Conservation (phyloP, 2,113 vertebrate species). For the Raja brachyura region DNA sequence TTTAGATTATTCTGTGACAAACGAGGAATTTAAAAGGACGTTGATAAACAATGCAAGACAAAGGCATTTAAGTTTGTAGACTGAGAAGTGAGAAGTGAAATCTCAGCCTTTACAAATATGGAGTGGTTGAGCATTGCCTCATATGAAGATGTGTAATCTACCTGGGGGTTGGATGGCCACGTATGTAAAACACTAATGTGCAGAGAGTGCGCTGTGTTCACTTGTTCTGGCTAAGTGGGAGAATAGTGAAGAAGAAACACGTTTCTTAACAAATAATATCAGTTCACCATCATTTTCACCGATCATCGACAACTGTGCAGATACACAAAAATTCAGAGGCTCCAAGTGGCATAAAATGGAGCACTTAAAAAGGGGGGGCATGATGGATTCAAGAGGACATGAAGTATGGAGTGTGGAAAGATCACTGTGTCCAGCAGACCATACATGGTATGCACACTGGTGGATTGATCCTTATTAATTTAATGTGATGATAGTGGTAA, state of each 20-base stretch:
- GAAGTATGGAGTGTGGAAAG: neutral
- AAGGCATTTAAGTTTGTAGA: neutral
- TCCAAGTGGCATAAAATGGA: neutral
- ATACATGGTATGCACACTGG: neutral
- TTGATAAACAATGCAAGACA: neutral
- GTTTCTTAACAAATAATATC: neutral
- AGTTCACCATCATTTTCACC: neutral
- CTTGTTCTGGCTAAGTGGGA: neutral
- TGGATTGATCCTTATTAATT: slow-evolving; percentile 2
- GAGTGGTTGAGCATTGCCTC: neutral
- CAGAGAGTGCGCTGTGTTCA: neutral
- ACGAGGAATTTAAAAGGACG: neutral
- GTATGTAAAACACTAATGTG: neutral
- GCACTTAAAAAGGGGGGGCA: neutral
- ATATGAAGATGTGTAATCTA: neutral
- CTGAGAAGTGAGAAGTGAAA: neutral
- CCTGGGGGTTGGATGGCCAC: neutral
- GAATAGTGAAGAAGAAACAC: neutral
- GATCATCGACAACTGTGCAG: neutral
- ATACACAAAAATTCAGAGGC: neutral
- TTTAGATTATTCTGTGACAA: neutral
- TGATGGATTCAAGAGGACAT: neutral
- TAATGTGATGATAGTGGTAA: neutral
- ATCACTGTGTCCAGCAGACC: neutral
- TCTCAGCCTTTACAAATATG: neutral